Evolutionary conservation across 92 coral and sea anemone species (phyloP).

Genomic region (Diadumene lineata): DNA sequence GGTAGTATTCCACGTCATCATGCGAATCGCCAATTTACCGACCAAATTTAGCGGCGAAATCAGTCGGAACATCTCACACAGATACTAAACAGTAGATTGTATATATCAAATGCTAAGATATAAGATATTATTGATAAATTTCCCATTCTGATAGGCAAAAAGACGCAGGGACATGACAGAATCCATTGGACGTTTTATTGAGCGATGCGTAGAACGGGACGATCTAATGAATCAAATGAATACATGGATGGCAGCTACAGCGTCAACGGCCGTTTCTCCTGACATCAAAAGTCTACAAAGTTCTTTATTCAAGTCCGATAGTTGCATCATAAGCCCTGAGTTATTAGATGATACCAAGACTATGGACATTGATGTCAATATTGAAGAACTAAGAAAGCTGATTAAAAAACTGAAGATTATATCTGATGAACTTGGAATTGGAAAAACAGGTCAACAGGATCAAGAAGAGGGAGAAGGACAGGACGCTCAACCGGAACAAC

Average conservation of each 20-base stretch:
- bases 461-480: slow-evolving; percentile 32
- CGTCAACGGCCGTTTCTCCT: slow-evolving; percentile 45
- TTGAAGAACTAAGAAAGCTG: slow-evolving; percentile 30
- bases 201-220: slow-evolving; percentile 68
- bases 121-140: neutral
- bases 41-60: too few species aligned
- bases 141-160: slow-evolving; percentile 36
- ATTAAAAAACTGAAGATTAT: slow-evolving; percentile 57
- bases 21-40: too few species aligned
- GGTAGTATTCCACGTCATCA: too few species aligned
- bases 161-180: slow-evolving; percentile 56
- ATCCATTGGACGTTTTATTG: slow-evolving; percentile 58
- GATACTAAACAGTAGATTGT: too few species aligned
- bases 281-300: neutral
- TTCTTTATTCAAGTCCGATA: slow-evolving; percentile 4
- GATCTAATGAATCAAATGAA: slow-evolving; percentile 73
- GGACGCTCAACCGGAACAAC: neutral
- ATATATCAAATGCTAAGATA: neutral
- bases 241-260: slow-evolving; percentile 70
- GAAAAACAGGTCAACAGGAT: too few species aligned
- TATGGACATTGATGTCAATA: slow-evolving; percentile 31
- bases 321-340: slow-evolving; percentile 35
- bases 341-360: slow-evolving; percentile 57
- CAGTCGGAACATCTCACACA: too few species aligned
- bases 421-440: slow-evolving; percentile 89